Conservation (phyloP, 2,113 vertebrate species). For the Vombatus ursinus region DNA sequence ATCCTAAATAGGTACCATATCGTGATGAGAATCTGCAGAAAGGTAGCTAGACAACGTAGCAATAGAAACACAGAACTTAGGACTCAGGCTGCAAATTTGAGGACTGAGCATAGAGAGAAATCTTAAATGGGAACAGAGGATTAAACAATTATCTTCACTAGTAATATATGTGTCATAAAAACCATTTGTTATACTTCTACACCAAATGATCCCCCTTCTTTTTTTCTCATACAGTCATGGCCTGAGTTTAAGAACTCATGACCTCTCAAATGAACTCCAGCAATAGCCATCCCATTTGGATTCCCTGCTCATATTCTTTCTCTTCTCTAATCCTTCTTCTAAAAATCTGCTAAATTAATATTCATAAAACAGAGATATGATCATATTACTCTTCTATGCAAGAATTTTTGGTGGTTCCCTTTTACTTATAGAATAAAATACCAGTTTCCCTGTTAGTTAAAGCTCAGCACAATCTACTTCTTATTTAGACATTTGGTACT, state of each 20-base stretch:
- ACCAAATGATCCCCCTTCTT: not conserved
- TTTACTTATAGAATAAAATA: not conserved
- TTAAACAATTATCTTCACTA: not conserved
- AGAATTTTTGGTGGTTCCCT: not conserved
- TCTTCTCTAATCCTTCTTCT: not conserved
- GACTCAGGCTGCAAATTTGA: constrained; percentile 51
- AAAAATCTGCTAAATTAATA: not conserved
- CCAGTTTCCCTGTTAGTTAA: not conserved
- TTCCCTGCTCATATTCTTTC: not conserved
- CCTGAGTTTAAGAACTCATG: not conserved
- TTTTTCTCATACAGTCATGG: not conserved
- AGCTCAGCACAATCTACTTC: not conserved
- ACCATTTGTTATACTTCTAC: not conserved
- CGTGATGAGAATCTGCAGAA: not conserved
- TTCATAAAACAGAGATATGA: not conserved
- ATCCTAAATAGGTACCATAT: not conserved
- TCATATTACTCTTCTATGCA: not conserved
- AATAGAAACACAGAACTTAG: not conserved
- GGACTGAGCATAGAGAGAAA: not conserved
- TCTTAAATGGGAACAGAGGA: not conserved
- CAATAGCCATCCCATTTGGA: not conserved
- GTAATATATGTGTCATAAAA: not conserved
- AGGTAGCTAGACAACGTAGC: no score
- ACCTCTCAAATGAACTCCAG: not conserved
- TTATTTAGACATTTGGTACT: not conserved